Conservation (phyloP, 1,140 invertebrate species). For the Diabrotica undecimpunctata region DNA sequence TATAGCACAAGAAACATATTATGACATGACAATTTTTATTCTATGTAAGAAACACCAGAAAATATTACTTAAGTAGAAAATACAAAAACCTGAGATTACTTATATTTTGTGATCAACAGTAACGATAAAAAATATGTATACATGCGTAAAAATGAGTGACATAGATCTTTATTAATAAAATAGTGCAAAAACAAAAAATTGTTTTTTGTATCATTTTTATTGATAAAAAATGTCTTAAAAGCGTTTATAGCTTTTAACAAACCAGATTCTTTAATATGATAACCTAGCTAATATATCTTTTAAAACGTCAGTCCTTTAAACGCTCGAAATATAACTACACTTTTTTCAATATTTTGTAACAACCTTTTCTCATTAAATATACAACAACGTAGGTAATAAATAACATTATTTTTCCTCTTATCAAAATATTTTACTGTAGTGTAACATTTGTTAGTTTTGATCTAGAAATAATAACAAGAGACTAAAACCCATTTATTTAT, state of each 20-base stretch:
- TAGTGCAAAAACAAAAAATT: no score
- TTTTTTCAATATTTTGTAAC: conserved; percentile 10
- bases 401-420: conserved; percentile 6
- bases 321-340: conserved; percentile 12
- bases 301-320: conserved; percentile 19
- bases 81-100: no score
- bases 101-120: no score
- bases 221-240: no score
- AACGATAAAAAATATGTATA: no score
- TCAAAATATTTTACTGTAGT: background rate
- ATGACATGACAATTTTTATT: no score
- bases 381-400: conserved; percentile 2
- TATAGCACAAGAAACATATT: no score
- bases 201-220: no score
- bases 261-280: conserved; percentile 4
- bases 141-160: no score
- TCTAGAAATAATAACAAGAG: background rate
- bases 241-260: background rate
- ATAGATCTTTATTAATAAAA: no score
- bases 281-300: conserved; percentile 6
- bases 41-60: no score
- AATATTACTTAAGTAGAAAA: no score
- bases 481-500: background rate
- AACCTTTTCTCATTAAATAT: conserved; percentile 13
- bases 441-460: background rate